Base-by-base conservation (phyloP, 2,888 invertebrate genomes). In the Trichopoda pennipes region DNA sequence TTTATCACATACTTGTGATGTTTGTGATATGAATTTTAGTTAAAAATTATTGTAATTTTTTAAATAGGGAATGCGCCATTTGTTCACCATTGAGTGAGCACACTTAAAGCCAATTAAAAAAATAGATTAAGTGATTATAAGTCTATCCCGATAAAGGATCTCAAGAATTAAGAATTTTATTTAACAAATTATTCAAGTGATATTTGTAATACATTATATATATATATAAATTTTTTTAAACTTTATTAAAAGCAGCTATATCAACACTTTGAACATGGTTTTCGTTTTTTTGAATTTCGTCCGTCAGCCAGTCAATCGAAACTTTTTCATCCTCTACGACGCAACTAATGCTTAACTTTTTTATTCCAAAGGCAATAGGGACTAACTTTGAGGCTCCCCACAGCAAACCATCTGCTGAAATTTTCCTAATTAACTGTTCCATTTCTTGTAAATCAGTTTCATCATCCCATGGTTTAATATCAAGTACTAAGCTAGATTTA, bases 251-350 rank as follows among this genome's bases (percentile, higher is more conserved):
- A 84, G 98, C 98, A 84, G 97, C 98, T 88, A 98, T 96, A 90
- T 98, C 98, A 68, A 98, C 96, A 89, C 97, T 97, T 92, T 98
- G 98, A 61, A 95, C 96, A 90, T 92, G 95, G 87, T 98, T 97
- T 92, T 97, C 96, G 87, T 94, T 92, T 86, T 94, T 95, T 88
- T 96, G 95, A 85, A 99, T 95, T 90, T 95, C 93, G 91, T 99
- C 98, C 86, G 94, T 95, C 42, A 98, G 92, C 94, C 94, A 95
- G 90, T 97, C 97, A 63, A 97, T 93, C 47, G 97, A 97, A 21
- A 98, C 96, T 92, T 98, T 97, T n/a, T 98, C 98, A 91, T 98
- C 98, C 92, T 98, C 98, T 47, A 99, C 96, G 56, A 98, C 98
- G 91, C 96, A 96, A 42, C 95, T 95, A 86, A 99, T 98, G 91